These are phyloP conservation scores for Philonicus albiceps DNA, from an alignment of 2,888 invertebrate genomes.

Conservation along the genomic window DNA sequence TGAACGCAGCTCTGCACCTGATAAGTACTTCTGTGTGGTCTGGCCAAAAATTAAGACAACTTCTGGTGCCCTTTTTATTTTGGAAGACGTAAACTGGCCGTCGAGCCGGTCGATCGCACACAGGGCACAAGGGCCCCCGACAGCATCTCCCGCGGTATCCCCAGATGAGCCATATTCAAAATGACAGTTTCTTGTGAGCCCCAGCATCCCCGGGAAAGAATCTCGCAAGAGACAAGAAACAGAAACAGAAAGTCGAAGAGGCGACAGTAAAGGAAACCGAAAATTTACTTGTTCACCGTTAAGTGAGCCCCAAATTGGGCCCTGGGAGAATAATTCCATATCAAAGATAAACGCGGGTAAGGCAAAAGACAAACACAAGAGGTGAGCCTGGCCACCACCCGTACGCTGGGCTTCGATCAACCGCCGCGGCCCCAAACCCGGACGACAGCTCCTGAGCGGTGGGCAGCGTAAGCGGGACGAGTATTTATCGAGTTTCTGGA, in stretches of 20 bases:
- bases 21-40: slow-evolving; percentile 52
- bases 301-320: slow-evolving; percentile 40
- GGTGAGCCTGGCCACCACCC: slow-evolving; percentile 33
- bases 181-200: slow-evolving; percentile 36
- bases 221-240: background rate
- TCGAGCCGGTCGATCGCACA: background rate
- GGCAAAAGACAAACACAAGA: slow-evolving; percentile 7
- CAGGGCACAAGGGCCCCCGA: slow-evolving; percentile 1
- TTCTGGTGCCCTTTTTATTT: slow-evolving; percentile 47
- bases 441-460: slow-evolving; percentile 2
- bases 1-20: slow-evolving; percentile 49
- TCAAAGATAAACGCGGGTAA: slow-evolving; percentile 9
- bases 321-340: slow-evolving; percentile 40
- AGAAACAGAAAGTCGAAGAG: slow-evolving; percentile 38
- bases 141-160: background rate
- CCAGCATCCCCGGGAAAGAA: slow-evolving; percentile 26
- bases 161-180: slow-evolving; percentile 29
- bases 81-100: slow-evolving; percentile 2
- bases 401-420: background rate
- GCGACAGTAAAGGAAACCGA: slow-evolving; percentile 38
- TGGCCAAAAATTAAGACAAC: slow-evolving; percentile 52
- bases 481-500: slow-evolving; percentile 24
- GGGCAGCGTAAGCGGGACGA: background rate
- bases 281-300: slow-evolving; percentile 45
- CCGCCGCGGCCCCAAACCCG: background rate